These are phyloP conservation scores for Cosmia pyralina DNA, from an alignment of 2,888 invertebrate species.

Conservation along the genomic window DNA sequence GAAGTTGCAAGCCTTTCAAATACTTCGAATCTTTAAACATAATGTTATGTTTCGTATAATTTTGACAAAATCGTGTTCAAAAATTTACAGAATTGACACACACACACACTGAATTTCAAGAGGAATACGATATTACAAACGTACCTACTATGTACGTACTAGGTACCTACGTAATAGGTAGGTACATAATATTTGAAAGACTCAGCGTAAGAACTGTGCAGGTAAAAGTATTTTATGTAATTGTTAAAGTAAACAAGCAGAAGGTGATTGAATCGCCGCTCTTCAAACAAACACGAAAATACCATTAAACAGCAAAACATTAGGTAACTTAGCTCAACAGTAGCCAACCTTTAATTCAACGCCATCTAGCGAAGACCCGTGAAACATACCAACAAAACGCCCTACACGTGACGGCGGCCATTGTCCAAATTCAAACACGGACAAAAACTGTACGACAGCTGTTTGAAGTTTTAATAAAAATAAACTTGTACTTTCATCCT, in stretches of 20 bases:
- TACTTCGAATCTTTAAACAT: constrained; percentile 22
- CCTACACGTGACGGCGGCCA: not conserved
- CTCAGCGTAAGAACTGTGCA: not conserved
- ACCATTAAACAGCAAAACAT: too few relatives aligned
- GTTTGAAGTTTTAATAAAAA: constrained; percentile 55
- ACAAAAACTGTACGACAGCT: constrained; percentile 38
- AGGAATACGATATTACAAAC: not conserved
- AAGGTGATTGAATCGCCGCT: not conserved
- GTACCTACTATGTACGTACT: not conserved
- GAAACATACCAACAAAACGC: constrained; percentile 25
- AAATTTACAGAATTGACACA: not conserved
- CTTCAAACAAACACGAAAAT: too few relatives aligned
- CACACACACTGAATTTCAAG: not conserved
- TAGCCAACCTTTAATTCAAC: constrained; percentile 1
- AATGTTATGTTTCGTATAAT: not conserved
- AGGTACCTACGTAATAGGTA: not conserved
- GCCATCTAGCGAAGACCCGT: constrained; percentile 50
- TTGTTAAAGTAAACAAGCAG: not conserved
- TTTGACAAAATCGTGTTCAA: too few relatives aligned
- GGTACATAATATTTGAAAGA: not conserved
- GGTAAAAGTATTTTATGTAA: not conserved
- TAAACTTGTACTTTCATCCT: constrained; percentile 44
- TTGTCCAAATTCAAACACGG: constrained; percentile 7
- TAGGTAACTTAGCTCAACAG: too few relatives aligned
- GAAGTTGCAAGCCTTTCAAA: constrained; percentile 25